Evolutionary conservation across 2,888 invertebrate genomes (phyloP).

Genomic region (Cecidostiba fungosa): DNA sequence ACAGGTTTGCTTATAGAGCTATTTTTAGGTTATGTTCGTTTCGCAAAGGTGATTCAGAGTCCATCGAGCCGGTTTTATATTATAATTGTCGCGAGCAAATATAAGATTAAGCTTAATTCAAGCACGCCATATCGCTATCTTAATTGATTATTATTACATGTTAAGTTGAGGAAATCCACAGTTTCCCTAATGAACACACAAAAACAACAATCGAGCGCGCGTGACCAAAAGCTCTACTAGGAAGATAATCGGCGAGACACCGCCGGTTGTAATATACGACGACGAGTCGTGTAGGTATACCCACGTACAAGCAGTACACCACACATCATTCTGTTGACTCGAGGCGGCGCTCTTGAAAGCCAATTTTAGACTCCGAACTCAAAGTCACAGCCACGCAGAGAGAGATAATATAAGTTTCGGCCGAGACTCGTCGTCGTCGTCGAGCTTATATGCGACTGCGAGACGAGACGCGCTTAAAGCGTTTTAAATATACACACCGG

Average conservation of each 20-base stretch:
- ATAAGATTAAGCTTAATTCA: not conserved
- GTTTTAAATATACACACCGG: constrained; percentile 20
- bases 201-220: not conserved
- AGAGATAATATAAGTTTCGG: not conserved
- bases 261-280: not conserved
- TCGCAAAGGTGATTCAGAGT: not conserved
- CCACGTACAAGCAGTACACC: not conserved
- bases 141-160: constrained; percentile 4
- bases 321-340: constrained; percentile 4
- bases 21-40: constrained; percentile 9
- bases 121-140: not conserved
- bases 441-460: not conserved
- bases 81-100: not conserved
- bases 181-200: not conserved
- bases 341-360: constrained; percentile 53
- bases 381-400: not conserved
- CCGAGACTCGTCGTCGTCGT: not conserved
- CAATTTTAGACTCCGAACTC: constrained; percentile 55
- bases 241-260: not conserved
- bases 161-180: not conserved
- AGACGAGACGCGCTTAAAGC: not conserved
- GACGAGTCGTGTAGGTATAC: not conserved
- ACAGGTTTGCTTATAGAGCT: not conserved
- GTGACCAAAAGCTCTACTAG: constrained; percentile 1
- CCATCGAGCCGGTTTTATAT: not conserved